A percentile compares a stretch with the other conserved stretches of the same genome.
Evolutionary conservation across 2,888 invertebrate genomes (phyloP).

Genomic region (Mechanitis messenoides): DNA sequence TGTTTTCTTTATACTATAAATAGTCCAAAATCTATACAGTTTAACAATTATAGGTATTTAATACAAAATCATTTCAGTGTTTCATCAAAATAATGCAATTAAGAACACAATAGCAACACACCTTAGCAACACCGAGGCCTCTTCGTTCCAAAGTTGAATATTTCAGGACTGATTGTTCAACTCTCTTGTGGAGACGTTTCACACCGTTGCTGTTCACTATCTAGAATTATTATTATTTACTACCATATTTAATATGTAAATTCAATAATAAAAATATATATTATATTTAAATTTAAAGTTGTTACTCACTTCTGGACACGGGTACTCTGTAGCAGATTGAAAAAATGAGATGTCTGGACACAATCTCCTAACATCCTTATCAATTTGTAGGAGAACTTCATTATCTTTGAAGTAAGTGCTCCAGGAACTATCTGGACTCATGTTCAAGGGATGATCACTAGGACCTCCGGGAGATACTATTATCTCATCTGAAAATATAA

Average conservation of each 20-base stretch:
- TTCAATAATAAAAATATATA: conserved; percentile 11
- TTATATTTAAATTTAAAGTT: conserved; percentile 1
- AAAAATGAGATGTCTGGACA: conserved; percentile 99
- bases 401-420: conserved; percentile 97
- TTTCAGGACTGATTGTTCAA: conserved; percentile 89
- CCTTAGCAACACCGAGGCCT: conserved; percentile 93
- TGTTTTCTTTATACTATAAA: too few species aligned
- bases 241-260: not conserved
- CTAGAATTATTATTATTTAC: conserved; percentile 41
- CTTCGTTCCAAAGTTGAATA: conserved; percentile 92
- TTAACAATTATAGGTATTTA: not conserved
- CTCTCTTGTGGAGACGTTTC: conserved; percentile 90
- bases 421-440: conserved; percentile 98
- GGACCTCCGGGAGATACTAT: conserved; percentile 89
- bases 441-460: conserved; percentile 93
- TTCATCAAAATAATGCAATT: too few species aligned
- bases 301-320: conserved; percentile 81
- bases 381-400: conserved; percentile 97
- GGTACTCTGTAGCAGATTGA: conserved; percentile 93
- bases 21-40: not conserved
- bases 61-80: too few species aligned
- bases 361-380: conserved; percentile 95
- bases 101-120: conserved; percentile 52
- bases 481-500: conserved; percentile 82
- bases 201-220: conserved; percentile 87